Percentiles rank a stretch among this genome's conserved stretches.
Conservation (phyloP, 2,888 invertebrate genomes). For the Tenodera sinensis region DNA sequence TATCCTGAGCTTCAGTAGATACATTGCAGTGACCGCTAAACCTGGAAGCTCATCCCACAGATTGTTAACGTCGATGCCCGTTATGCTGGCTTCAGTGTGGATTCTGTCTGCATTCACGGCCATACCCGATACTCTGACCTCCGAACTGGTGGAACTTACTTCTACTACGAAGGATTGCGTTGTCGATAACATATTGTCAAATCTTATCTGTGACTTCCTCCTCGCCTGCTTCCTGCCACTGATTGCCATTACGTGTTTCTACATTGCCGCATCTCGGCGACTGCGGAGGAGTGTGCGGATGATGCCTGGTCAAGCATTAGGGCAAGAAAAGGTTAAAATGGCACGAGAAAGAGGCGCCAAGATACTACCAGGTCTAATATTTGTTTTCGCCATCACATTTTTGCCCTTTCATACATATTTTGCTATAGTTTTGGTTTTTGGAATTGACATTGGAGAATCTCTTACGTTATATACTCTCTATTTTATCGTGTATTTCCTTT, state of each 20-base stretch:
- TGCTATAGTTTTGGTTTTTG: not conserved
- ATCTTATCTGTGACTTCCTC: not conserved
- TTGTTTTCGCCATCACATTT: not conserved
- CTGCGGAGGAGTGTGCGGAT: not conserved
- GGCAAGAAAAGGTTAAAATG: not conserved
- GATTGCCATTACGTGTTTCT: not conserved
- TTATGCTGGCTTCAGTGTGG: not conserved
- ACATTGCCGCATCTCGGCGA: not conserved
- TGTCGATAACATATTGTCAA: not conserved
- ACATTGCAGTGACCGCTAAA: not conserved
- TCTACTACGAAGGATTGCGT: not conserved
- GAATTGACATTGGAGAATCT: not conserved
- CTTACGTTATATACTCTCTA: not conserved
- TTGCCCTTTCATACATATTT: not conserved
- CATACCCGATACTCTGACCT: not conserved
- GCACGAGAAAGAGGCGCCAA: not conserved
- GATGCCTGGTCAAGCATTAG: not conserved
- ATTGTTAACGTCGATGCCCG: not conserved
- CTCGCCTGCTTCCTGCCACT: not conserved
- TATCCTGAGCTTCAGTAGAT: not conserved
- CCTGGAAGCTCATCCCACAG: not conserved
- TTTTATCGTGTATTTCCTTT: not conserved
- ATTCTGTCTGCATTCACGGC: not conserved
- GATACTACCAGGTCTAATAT: not conserved
- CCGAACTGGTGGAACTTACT: not conserved